Evolutionary conservation across 2,797 vertebrate genomes (phyloP).

Genomic region (Pangasius macronema): DNA sequence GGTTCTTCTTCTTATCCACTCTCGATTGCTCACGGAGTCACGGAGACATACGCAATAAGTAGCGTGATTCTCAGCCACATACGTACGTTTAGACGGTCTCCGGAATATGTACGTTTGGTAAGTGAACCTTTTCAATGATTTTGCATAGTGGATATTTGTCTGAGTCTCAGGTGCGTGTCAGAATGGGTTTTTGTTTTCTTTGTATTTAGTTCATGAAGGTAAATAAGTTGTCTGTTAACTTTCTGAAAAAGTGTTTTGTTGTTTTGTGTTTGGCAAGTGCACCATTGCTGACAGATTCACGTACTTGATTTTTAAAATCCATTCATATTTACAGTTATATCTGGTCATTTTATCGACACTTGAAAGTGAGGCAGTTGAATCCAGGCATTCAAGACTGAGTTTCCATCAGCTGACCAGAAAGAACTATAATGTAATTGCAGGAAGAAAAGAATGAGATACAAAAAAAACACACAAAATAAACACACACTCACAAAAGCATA

Average conservation of each 20-base stretch:
- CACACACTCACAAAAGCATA: neutral
- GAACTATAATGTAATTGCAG: neutral
- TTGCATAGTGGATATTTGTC: neutral
- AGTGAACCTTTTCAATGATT: neutral
- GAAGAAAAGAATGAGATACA: neutral
- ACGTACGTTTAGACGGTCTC: neutral
- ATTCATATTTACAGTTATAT: neutral
- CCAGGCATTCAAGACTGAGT: neutral
- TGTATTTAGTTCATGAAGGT: neutral
- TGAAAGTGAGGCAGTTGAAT: neutral
- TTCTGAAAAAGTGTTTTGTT: neutral
- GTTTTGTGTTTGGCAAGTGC: neutral
- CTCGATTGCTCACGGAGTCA: neutral
- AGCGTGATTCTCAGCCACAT: neutral
- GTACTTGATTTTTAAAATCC: too few species aligned
- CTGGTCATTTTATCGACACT: too few species aligned
- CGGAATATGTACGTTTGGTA: conserved; percentile 10
- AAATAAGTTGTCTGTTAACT: neutral
- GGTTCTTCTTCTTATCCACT: conserved; percentile 66
- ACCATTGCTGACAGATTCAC: neutral
- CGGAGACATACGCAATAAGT: neutral
- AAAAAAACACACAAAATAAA: neutral
- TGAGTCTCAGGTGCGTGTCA: neutral
- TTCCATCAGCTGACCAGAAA: neutral
- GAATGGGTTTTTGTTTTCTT: neutral